Base-by-base conservation (phyloP, 2,888 invertebrate genomes). In the Pheosia gnoma region DNA sequence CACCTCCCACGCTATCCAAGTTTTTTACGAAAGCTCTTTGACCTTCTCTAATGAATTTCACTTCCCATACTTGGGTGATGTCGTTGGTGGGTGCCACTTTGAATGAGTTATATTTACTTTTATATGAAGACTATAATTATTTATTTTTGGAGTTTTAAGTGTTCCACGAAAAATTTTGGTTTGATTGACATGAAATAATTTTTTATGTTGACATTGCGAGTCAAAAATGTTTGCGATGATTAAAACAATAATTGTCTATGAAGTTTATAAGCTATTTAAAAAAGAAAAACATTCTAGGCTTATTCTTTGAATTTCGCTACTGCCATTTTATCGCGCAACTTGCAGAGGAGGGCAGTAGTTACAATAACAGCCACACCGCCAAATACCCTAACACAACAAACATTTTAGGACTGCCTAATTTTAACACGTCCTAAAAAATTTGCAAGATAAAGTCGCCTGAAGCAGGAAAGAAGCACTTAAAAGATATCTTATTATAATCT, bases 31-130 rank as follows among this genome's bases (percentile, higher is more conserved):
- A 92, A 60, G 74, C 76, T 73, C 93, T 85, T 62, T 93, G 91
- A 0, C 88, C 89, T 61, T 91, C 90, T 61, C 81, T 83, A 78
- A 70, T 76, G 55, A 93, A 81, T 69, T 67, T 85, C 7, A 91
- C 65, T 77, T 88, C 88, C 93, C 93, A 93, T 80, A 93, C 81
- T 83, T 93, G 93, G 58, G 86, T 80, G 37, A 71, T 83, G 45
- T 65, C 59, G 37, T 63, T 63, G 61, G 66, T 39, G 3, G 82
- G 70, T 79, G 90, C 91, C 91, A 91, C 90, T 86, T 87, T 91
- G 88, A 80, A 57, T 59, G 39, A 53, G 51, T 66, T 65, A 61
- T 53, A 37, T 10, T 53, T 25, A 61, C 47, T 60, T 55, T 58
- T 57, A 1, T 7, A 10, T 49, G 7, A 3, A 53, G 61, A 56